A percentile compares a stretch with the other conserved stretches of the same genome.
Evolutionary conservation across 2,113 vertebrate species (phyloP).

Genomic region (Phalacrocorax carbo): DNA sequence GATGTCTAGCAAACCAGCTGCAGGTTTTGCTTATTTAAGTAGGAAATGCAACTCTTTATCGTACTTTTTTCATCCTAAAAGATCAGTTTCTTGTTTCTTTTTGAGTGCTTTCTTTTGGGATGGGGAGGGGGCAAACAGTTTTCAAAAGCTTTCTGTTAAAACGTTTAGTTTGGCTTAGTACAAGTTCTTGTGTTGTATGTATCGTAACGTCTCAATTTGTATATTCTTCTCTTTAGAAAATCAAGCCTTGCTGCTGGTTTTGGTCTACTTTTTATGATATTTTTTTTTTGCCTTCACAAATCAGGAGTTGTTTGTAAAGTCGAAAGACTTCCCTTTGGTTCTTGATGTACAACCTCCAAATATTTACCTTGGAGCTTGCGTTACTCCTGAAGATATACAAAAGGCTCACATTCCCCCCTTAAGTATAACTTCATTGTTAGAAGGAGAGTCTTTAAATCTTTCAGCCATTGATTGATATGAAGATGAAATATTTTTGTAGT

Average conservation of each 20-base stretch:
- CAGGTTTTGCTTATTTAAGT: conserved; percentile 35
- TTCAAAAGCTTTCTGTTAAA: conserved; percentile 39
- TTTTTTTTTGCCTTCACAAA: conserved; percentile 44
- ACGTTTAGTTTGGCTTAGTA: conserved; percentile 39
- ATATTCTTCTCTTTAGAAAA: conserved; percentile 52
- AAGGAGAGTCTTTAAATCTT: conserved; percentile 45
- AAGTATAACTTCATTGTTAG: background rate
- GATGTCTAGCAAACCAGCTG: conserved; percentile 60
- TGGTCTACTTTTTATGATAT: conserved; percentile 30
- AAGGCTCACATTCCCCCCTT: conserved; percentile 43
- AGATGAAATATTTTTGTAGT: conserved; percentile 65
- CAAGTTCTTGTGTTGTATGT: conserved; percentile 47
- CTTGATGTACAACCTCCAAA: conserved; percentile 58
- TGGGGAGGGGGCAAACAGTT: background rate
- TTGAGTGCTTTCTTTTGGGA: conserved; percentile 31
- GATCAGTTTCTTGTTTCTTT: conserved; percentile 23
- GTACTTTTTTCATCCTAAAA: conserved; percentile 34
- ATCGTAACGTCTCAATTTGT: conserved; percentile 39
- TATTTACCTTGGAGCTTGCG: conserved; percentile 44
- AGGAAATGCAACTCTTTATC: conserved; percentile 18
- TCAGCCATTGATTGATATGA: conserved; percentile 52
- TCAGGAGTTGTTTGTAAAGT: conserved; percentile 52
- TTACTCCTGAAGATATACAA: conserved; percentile 53
- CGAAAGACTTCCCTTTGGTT: conserved; percentile 43
- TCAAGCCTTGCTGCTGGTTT: conserved; percentile 36